phyloP scores from a whole-genome alignment of 2,113 vertebrate species.

The Rhizomys pruinosus region DNA sequence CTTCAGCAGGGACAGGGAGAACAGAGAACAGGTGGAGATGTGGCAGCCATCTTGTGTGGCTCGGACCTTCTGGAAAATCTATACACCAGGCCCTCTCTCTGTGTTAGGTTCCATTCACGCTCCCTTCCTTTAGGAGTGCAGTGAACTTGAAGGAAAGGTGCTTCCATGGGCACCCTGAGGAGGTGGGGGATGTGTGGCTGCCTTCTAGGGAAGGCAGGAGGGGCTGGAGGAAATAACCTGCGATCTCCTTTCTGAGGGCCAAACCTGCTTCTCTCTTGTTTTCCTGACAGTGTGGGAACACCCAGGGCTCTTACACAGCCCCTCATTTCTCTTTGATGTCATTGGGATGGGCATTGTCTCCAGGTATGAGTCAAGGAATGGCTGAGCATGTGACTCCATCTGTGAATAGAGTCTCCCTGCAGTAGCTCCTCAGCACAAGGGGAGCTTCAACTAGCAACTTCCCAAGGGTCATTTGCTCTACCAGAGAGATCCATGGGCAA shows the following conservation, averaged over 20 bases:
- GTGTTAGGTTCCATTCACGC: no score
- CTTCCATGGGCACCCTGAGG: no score
- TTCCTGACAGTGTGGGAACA: not conserved
- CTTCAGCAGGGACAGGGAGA: not conserved
- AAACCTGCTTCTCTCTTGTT: not conserved
- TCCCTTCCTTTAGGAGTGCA: no score
- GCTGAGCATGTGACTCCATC: not conserved
- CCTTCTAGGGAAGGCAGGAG: not conserved
- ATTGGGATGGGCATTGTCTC: not conserved
- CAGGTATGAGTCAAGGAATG: not conserved
- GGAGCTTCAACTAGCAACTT: not conserved
- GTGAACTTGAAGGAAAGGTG: not conserved
- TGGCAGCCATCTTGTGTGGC: no score
- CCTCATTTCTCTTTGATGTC: not conserved
- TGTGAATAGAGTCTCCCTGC: not conserved
- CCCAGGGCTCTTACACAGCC: not conserved
- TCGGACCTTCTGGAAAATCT: not conserved
- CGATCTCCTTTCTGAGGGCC: not conserved
- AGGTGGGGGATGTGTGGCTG: not conserved
- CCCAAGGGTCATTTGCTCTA: not conserved
- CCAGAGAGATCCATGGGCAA: not conserved
- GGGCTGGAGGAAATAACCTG: not conserved
- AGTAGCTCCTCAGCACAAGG: no score
- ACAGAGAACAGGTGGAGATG: not conserved
- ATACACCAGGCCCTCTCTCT: no score